These are phyloP conservation scores for Delphinus delphis DNA, from an alignment of 2,113 vertebrate species.

Conservation along the genomic window DNA sequence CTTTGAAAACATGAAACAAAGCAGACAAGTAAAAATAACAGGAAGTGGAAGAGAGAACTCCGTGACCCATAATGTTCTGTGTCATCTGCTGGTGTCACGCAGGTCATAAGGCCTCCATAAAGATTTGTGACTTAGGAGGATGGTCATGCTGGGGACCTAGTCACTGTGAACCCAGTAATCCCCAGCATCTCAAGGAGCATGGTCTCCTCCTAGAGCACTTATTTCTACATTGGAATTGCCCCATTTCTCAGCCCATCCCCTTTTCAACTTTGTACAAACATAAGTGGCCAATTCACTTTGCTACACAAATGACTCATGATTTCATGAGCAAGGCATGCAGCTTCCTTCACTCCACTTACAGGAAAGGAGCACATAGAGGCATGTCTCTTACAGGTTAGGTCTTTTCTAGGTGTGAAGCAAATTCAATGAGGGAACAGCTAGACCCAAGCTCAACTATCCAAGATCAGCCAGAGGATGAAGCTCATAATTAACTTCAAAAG, in stretches of 20 bases:
- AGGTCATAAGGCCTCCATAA: neutral
- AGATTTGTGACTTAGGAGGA: neutral
- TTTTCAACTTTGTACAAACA: neutral
- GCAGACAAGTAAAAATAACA: slow-evolving; percentile 25
- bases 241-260: neutral
- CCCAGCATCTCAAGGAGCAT: neutral
- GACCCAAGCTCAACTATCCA: neutral
- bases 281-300: neutral
- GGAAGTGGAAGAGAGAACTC: slow-evolving; percentile 43
- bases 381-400: neutral
- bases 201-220: neutral
- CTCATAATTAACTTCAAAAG: neutral
- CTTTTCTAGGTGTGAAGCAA: neutral
- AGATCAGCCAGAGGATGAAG: neutral
- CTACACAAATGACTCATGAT: neutral
- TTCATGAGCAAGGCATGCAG: neutral
- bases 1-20: slow-evolving; percentile 39
- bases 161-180: neutral
- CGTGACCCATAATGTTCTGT: neutral
- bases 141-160: neutral
- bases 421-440: neutral
- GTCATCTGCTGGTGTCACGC: neutral
- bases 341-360: neutral
- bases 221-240: neutral
- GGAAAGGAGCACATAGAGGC: neutral